phyloP scores from a whole-genome alignment of 2,113 vertebrate species.

The Phyllopteryx taeniolatus region DNA sequence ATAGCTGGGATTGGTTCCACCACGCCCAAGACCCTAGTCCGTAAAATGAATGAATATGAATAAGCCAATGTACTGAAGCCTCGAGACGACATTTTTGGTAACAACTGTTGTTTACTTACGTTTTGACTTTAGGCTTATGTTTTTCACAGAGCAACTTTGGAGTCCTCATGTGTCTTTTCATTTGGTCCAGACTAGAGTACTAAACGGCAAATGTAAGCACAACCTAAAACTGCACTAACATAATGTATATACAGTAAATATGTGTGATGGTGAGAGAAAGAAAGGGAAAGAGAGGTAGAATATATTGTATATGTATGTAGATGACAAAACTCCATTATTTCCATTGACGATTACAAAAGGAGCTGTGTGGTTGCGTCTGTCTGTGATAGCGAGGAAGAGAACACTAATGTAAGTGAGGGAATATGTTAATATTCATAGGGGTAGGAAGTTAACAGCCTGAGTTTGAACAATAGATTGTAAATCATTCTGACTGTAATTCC shows the following conservation, averaged over 20 bases:
- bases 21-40: too few species aligned
- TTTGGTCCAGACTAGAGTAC: not conserved
- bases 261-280: conserved; percentile 8
- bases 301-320: not conserved
- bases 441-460: conserved; percentile 57
- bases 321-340: conserved; percentile 51
- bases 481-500: conserved; percentile 70
- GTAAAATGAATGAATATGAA: not conserved
- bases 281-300: not conserved
- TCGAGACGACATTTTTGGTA: not conserved
- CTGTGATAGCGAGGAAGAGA: conserved; percentile 19
- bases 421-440: conserved; percentile 64
- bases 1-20: too few species aligned
- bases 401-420: conserved; percentile 15
- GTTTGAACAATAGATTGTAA: conserved; percentile 66
- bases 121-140: not conserved
- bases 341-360: conserved; percentile 55
- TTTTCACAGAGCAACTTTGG: not conserved
- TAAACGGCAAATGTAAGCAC: not conserved
- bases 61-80: not conserved
- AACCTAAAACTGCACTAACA: not conserved
- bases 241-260: not conserved
- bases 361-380: conserved; percentile 12
- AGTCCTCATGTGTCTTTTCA: conserved; percentile 3
- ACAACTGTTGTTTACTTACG: not conserved